Evolutionary conservation across 2,797 vertebrate species (phyloP).

Genomic region (Hapalemur alaotrensis): DNA sequence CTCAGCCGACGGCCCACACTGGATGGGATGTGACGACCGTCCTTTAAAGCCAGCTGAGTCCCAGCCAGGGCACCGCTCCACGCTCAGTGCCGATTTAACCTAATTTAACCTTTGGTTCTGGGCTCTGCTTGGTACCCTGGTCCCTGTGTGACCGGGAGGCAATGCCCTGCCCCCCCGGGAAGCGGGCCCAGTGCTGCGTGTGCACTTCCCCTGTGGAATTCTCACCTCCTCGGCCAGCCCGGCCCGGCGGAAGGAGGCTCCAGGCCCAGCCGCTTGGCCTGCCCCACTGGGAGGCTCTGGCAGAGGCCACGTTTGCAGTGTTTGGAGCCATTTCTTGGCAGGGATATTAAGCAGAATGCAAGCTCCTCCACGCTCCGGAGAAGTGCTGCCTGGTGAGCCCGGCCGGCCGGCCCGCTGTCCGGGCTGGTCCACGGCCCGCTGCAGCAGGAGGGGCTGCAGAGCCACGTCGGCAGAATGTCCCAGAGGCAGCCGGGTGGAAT

Average conservation of each 20-base stretch:
- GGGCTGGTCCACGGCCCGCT: not conserved
- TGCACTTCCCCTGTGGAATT: not conserved
- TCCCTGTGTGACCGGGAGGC: not conserved
- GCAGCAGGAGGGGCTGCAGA: rapidly evolving
- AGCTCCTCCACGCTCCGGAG: not conserved
- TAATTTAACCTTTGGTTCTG: not conserved
- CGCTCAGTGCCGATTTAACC: rapidly evolving
- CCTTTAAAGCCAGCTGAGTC: not conserved
- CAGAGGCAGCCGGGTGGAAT: rapidly evolving
- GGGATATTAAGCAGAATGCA: not conserved
- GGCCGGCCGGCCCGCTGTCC: rapidly evolving
- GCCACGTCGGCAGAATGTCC: not conserved
- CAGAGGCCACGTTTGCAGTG: not conserved
- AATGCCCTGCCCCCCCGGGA: not conserved
- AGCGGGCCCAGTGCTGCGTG: not conserved
- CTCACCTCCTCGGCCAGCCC: not conserved
- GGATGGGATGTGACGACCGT: rapidly evolving
- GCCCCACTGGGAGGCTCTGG: not conserved
- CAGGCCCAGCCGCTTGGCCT: not conserved
- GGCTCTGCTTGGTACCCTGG: not conserved
- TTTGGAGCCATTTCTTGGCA: not conserved
- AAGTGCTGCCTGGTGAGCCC: not conserved
- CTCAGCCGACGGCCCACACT: rapidly evolving
- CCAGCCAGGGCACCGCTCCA: not conserved
- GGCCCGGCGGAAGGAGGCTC: not conserved